A percentile compares a stretch with the other conserved stretches of the same genome.
phyloP scores from a whole-genome alignment of 2,888 invertebrate genomes.

The Clanis bilineata region DNA sequence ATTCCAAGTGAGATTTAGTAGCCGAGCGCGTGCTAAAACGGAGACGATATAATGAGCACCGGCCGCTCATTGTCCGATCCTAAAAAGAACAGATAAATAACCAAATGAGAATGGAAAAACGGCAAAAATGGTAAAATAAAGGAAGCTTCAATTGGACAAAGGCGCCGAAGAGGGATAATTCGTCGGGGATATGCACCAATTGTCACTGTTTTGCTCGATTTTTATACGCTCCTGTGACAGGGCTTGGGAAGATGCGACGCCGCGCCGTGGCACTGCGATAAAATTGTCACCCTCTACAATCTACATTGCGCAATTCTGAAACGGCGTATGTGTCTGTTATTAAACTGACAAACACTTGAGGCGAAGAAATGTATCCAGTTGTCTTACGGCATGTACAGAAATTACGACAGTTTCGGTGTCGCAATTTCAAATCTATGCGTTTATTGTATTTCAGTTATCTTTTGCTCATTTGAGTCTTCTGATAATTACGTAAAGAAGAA shows the following conservation, averaged over 20 bases:
- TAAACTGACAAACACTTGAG: conserved; percentile 13
- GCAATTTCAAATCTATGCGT: neutral
- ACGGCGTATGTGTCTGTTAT: conserved; percentile 5
- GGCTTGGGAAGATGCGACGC: conserved; percentile 48
- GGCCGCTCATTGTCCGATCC: conserved; percentile 57
- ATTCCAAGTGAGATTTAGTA: conserved; percentile 79
- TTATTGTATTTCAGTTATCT: neutral
- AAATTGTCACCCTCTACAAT: conserved; percentile 54
- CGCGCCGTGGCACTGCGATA: conserved; percentile 50
- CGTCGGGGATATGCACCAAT: conserved; percentile 81
- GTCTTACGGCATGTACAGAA: neutral
- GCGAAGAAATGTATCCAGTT: neutral
- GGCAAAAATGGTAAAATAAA: conserved; percentile 80
- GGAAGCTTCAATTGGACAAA: conserved; percentile 78
- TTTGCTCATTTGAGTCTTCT: neutral
- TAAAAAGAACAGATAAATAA: conserved; percentile 80
- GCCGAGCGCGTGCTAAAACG: conserved; percentile 69
- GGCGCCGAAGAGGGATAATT: conserved; percentile 80
- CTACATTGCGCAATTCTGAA: neutral
- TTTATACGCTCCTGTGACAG: conserved; percentile 62
- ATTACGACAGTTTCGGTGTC: neutral
- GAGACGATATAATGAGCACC: conserved; percentile 73
- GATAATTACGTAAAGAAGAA: neutral
- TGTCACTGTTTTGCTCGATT: conserved; percentile 76
- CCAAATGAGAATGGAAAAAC: conserved; percentile 81